Base-by-base conservation (phyloP, 37 sponge, comb jelly and placozoan species). In the Haliclona indistincta region DNA sequence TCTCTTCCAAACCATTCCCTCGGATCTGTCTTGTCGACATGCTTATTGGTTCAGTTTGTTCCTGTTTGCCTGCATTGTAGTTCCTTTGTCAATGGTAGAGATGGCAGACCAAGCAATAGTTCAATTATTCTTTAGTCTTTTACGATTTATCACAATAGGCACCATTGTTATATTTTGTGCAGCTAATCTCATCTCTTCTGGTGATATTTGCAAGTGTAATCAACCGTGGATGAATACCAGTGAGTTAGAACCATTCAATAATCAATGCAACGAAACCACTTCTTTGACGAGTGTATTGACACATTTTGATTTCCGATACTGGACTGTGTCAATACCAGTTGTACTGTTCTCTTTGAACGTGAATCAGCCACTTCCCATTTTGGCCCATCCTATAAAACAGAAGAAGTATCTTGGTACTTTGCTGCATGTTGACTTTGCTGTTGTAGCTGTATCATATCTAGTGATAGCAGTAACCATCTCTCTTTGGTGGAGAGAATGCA, bases 21-120 rank as follows among this genome's bases (percentile, higher is more conserved):
- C 58, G 2, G 74, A 78, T 11, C 34, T 26, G 15, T 54, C 56
- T 1, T 95, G 96, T 69, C 67, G 42, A 17, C 66, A 73, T 37
- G 56, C 81, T 4, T 95, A 95, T 63, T 40, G 81, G n/a, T 54
- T 95, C 33, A 93, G 86, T 68, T 60, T 95, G 39, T 69, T 82
- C 51, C 37, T 95, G 41, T 95, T 82, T 75, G 96, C 78, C 1
- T 63, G 80, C 33, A 56, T 95, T 26, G 83, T 88, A n/a, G 53
- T 89, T 2, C 38, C 67, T 0, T 67, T 95, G 17, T 88, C 93
- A 43, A 38, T 85, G 13, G 20, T 91, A 38, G 89, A 83, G 32
- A 68, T 95, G 23, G 91, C 83, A 30, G 95, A 95, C 45, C 95
- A 95, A 55, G 89, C 84, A 29, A 75, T 91, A 23, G 30, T 95